phyloP scores from a whole-genome alignment of 2,888 invertebrate genomes.

The Laspeyria flexula region DNA sequence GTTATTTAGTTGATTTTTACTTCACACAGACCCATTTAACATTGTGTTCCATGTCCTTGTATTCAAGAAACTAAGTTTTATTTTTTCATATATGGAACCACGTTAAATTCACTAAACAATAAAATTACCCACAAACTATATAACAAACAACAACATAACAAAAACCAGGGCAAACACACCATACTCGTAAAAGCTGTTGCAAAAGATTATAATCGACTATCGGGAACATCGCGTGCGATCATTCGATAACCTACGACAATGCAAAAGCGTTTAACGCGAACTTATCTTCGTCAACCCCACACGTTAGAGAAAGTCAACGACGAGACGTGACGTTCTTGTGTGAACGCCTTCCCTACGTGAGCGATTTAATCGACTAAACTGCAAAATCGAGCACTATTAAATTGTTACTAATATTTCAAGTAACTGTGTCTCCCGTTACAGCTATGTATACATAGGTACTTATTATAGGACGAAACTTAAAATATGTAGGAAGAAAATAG shows the following conservation, averaged over 20 bases:
- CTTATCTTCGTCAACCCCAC: constrained; percentile 50
- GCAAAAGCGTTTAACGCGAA: constrained; percentile 53
- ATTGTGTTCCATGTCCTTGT: no score
- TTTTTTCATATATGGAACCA: no score
- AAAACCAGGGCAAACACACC: constrained; percentile 3
- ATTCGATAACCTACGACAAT: constrained; percentile 66
- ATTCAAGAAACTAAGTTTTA: no score
- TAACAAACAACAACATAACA: neutral
- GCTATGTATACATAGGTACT: no score
- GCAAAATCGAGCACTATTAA: constrained; percentile 50
- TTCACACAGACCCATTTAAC: no score
- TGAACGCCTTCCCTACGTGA: constrained; percentile 67
- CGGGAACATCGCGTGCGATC: constrained; percentile 35
- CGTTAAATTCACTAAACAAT: neutral
- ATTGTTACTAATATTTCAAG: constrained; percentile 2
- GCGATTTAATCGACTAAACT: constrained; percentile 70
- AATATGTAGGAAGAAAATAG: no score
- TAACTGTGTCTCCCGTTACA: no score
- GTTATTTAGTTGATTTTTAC: no score
- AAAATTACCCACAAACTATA: neutral
- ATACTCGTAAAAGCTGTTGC: constrained; percentile 20
- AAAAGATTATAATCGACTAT: constrained; percentile 36
- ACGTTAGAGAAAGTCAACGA: constrained; percentile 63
- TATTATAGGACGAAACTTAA: no score
- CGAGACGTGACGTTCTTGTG: constrained; percentile 67